phyloP scores from a whole-genome alignment of 1,140 invertebrate genomes.

The Babylonia areolata region DNA sequence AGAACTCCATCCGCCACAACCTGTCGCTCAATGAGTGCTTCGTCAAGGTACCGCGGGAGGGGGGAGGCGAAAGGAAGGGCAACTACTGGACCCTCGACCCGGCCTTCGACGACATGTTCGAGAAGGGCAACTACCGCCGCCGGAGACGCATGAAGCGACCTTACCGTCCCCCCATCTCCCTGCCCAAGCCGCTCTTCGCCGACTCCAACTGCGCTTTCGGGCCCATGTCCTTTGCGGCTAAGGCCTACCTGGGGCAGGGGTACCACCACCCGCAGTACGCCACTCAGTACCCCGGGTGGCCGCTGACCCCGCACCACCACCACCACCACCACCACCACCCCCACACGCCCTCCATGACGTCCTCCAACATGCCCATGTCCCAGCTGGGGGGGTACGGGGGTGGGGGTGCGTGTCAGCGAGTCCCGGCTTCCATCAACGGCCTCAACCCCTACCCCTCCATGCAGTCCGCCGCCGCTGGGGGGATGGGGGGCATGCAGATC shows the following conservation, averaged over 20 bases:
- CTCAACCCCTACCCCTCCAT: constrained; percentile 53
- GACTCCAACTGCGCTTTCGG: constrained; percentile 66
- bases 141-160: constrained; percentile 71
- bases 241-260: constrained; percentile 66
- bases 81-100: constrained; percentile 76
- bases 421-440: constrained; percentile 60
- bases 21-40: constrained; percentile 76
- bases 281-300: constrained; percentile 68
- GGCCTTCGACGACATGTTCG: constrained; percentile 75
- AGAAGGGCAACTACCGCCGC: constrained; percentile 74
- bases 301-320: constrained; percentile 49
- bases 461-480: constrained; percentile 22
- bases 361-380: constrained; percentile 49
- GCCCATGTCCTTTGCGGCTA: constrained; percentile 68
- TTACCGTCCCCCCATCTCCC: constrained; percentile 67
- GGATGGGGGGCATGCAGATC: constrained; percentile 60
- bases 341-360: constrained; percentile 28
- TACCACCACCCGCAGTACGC: constrained; percentile 68
- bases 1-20: constrained; percentile 75
- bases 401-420: constrained; percentile 64
- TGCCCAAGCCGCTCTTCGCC: constrained; percentile 69
- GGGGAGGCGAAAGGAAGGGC: constrained; percentile 73
- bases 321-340: constrained; percentile 45
- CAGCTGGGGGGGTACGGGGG: constrained; percentile 64
- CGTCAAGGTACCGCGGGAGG: constrained; percentile 74